Conservation (phyloP, 2,113 vertebrate genomes). For the Anas platyrhynchos region DNA sequence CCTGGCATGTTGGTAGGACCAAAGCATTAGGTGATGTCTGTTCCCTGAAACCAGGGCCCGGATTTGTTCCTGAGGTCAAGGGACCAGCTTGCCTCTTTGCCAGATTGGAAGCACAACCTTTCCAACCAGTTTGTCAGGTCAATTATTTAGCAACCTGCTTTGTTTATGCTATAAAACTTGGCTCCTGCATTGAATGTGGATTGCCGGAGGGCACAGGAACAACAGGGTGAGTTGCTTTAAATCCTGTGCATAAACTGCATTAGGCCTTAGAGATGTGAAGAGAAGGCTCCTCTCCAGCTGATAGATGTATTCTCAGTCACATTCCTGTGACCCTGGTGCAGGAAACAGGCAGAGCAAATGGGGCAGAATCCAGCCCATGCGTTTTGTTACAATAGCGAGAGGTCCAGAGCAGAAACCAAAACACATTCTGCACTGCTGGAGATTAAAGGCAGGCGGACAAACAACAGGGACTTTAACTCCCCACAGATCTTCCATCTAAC, state of each 20-base stretch:
- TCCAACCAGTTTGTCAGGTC: slow-evolving; percentile 61
- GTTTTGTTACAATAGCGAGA: not conserved
- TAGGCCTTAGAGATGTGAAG: not conserved
- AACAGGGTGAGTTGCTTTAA: not conserved
- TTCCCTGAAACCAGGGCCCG: not conserved
- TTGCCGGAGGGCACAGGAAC: slow-evolving; percentile 26
- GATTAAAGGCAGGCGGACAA: not conserved
- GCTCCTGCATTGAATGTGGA: not conserved
- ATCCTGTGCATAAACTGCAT: not conserved
- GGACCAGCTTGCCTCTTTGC: slow-evolving; percentile 8
- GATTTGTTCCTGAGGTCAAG: slow-evolving; percentile 17
- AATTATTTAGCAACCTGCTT: slow-evolving; percentile 50
- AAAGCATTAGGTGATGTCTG: fast-evolving
- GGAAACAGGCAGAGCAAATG: not conserved
- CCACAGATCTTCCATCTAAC: not conserved
- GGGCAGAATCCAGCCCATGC: not conserved
- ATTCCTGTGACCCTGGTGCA: not conserved
- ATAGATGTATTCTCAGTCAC: not conserved
- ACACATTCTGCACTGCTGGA: not conserved
- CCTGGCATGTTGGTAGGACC: not conserved
- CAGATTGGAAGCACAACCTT: slow-evolving; percentile 39
- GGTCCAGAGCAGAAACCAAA: not conserved
- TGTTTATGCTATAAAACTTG: slow-evolving; percentile 44
- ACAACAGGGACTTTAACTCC: not conserved
- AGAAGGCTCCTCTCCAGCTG: slow-evolving; percentile 24